Conservation (phyloP, 2,113 vertebrate species). For the Eidolon helvum region DNA sequence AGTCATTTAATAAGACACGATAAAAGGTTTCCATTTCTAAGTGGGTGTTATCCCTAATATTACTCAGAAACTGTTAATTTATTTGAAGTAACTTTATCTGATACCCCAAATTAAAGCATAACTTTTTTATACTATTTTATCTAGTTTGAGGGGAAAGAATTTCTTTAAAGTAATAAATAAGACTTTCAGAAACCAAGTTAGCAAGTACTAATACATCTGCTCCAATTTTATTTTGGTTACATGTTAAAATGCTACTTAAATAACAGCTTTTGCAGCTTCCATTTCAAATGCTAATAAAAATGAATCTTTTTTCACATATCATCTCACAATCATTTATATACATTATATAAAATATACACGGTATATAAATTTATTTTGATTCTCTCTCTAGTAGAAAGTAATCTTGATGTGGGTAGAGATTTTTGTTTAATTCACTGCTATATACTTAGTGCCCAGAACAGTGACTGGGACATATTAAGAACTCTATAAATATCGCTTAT, state of each 20-base stretch:
- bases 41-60: neutral
- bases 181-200: constrained; percentile 50
- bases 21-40: constrained; percentile 21
- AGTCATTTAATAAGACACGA: neutral
- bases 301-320: neutral
- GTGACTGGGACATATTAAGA: neutral
- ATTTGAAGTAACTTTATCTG: constrained; percentile 9
- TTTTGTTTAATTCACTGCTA: neutral
- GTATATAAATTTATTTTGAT: constrained; percentile 18
- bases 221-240: constrained; percentile 49
- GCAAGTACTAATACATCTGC: constrained; percentile 30
- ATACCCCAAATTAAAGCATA: constrained; percentile 8
- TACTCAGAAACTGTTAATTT: constrained; percentile 8
- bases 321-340: neutral
- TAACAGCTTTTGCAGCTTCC: constrained; percentile 40
- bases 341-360: neutral
- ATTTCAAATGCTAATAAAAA: constrained; percentile 53
- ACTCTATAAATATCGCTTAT: neutral
- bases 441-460: neutral
- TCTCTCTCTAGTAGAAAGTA: neutral
- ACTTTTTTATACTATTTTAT: constrained; percentile 32
- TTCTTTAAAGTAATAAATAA: constrained; percentile 44
- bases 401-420: neutral
- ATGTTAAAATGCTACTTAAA: constrained; percentile 38
- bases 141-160: neutral